A percentile compares a stretch with the other conserved stretches of the same genome.
These are phyloP conservation scores for Blera fallax DNA, from an alignment of 2,888 invertebrate genomes.

Conservation along the genomic window DNA sequence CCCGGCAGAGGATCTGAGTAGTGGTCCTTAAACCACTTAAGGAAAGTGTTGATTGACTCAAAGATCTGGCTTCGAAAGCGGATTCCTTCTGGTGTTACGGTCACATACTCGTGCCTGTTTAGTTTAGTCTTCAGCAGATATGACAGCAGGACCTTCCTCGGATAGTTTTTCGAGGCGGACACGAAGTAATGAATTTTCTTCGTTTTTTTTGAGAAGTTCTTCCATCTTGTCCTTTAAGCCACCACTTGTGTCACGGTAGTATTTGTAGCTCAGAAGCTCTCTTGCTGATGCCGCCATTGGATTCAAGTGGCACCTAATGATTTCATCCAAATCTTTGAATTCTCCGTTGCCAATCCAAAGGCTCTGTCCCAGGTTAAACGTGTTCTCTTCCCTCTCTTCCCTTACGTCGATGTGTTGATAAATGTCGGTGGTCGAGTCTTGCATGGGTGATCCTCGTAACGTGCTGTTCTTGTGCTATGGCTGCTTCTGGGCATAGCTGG, in stretches of 20 bases:
- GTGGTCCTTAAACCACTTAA: conserved; percentile 99
- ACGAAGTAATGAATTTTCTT: conserved; percentile 94
- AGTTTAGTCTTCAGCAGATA: conserved; percentile 93
- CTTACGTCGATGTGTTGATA: conserved; percentile 98
- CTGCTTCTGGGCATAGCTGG: conserved; percentile 79
- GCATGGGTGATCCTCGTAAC: conserved; percentile 80
- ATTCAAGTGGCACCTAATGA: conserved; percentile 96
- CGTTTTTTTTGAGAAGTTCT: conserved; percentile 92
- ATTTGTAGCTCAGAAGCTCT: conserved; percentile 95
- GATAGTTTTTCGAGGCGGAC: conserved; percentile 91
- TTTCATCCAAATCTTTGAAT: conserved; percentile 99
- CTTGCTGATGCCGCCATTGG: conserved; percentile 97
- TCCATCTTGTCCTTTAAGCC: conserved; percentile 94
- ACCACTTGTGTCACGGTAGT: conserved; percentile 89
- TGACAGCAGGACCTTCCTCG: conserved; percentile 96
- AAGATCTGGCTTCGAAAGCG: conserved; percentile 94
- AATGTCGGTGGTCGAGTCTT: conserved; percentile 88
- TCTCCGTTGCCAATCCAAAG: conserved; percentile 95
- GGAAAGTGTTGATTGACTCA: conserved; percentile 86
- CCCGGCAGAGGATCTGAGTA: conserved; percentile 94
- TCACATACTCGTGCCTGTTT: conserved; percentile 95
- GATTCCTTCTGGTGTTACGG: conserved; percentile 95
- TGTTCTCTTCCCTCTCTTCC: conserved; percentile 98
- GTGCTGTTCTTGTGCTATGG: conserved; percentile 79
- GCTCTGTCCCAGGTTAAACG: conserved; percentile 94